Percentiles rank a stretch among this genome's conserved stretches.
These are phyloP conservation scores for Bombus ignitus DNA, from an alignment of 1,140 invertebrate genomes.

Conservation along the genomic window DNA sequence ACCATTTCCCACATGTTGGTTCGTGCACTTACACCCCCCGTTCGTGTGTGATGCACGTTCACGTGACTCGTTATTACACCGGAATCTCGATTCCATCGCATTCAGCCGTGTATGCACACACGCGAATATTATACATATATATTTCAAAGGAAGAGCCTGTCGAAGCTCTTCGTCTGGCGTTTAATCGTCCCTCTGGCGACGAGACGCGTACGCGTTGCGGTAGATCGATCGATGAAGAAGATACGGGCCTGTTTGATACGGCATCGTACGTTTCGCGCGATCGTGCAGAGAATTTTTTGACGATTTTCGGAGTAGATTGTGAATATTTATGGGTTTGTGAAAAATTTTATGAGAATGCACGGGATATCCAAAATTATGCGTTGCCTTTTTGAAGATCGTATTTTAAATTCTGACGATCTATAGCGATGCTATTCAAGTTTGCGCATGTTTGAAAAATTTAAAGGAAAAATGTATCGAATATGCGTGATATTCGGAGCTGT, in stretches of 20 bases:
- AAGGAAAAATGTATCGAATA: too few relatives aligned
- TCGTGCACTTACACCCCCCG: constrained; percentile 10
- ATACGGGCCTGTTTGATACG: neutral
- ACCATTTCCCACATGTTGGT: constrained; percentile 8
- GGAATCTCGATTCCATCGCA: neutral
- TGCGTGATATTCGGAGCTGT: too few relatives aligned
- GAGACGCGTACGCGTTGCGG: constrained; percentile 30
- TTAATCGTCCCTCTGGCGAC: neutral
- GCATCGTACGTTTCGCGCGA: too few relatives aligned
- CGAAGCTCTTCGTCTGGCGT: neutral
- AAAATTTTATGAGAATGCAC: too few relatives aligned
- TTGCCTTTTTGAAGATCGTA: too few relatives aligned
- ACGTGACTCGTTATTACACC: neutral
- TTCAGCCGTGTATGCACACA: neutral
- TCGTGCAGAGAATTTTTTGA: too few relatives aligned
- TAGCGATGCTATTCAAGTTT: too few relatives aligned
- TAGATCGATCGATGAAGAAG: constrained; percentile 38
- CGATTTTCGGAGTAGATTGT: too few relatives aligned
- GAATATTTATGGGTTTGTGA: too few relatives aligned
- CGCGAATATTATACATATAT: neutral
- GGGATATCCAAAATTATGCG: too few relatives aligned
- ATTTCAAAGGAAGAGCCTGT: neutral
- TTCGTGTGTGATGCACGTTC: neutral
- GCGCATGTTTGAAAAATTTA: too few relatives aligned
- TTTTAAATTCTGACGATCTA: too few relatives aligned